A percentile compares a stretch with the other conserved stretches of the same genome.
phyloP scores from a whole-genome alignment of 2,113 vertebrate species.

The Anser cygnoides region DNA sequence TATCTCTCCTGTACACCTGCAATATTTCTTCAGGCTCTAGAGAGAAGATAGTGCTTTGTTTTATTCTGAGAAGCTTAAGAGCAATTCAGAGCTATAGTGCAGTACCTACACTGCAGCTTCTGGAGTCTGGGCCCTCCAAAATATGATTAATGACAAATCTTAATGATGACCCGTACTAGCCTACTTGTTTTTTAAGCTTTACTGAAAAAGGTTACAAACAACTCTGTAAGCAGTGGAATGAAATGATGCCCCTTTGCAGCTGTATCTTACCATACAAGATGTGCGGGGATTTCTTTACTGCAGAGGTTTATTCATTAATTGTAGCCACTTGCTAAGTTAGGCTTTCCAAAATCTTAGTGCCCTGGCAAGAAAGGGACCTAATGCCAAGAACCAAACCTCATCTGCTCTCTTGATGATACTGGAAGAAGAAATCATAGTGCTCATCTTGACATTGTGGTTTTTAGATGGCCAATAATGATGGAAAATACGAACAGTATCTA shows the following conservation, averaged over 20 bases:
- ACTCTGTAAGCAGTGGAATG: neutral
- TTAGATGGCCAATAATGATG: neutral
- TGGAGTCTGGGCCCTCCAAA: neutral
- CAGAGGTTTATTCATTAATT: neutral
- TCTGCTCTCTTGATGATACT: neutral
- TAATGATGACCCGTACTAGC: neutral
- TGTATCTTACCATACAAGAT: neutral
- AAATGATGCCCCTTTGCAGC: neutral
- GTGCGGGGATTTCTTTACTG: neutral
- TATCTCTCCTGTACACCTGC: neutral
- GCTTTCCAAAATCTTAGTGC: neutral
- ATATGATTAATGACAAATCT: neutral
- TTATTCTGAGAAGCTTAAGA: neutral
- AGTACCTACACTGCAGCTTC: neutral
- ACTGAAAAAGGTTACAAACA: neutral
- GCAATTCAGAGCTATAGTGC: neutral
- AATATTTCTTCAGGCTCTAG: neutral
- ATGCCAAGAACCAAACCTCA: neutral
- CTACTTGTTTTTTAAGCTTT: neutral
- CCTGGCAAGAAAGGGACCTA: neutral
- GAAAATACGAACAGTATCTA: neutral
- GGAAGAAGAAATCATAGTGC: neutral
- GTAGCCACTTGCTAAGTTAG: neutral
- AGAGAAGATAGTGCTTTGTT: neutral
- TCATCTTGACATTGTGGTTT: neutral